A percentile compares a stretch with the other conserved stretches of the same genome.
Conservation (phyloP, 2,888 invertebrate genomes). For the Entomobrya multifasciata region DNA sequence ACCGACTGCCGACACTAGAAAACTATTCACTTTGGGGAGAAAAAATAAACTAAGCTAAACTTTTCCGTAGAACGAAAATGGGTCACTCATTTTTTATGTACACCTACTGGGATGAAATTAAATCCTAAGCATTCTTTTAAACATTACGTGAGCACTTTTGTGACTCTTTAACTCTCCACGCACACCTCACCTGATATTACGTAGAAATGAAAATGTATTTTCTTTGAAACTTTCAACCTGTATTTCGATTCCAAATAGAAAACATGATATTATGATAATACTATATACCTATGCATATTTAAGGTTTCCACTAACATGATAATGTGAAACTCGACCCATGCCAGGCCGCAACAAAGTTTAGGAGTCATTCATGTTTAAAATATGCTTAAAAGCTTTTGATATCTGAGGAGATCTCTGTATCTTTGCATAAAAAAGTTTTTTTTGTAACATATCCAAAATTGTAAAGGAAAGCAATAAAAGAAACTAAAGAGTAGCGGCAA, state of each 20-base stretch:
- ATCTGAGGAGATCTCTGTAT: no score
- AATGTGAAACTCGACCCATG: no score
- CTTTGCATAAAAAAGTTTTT: no score
- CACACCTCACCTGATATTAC: background rate
- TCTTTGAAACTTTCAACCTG: background rate
- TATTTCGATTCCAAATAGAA: no score
- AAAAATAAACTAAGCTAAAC: background rate
- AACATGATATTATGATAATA: no score
- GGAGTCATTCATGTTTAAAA: no score
- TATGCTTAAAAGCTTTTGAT: no score
- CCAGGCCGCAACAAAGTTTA: background rate
- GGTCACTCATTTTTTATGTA: background rate
- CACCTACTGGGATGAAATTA: slow-evolving; percentile 13
- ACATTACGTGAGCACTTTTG: background rate
- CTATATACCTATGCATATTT: no score
- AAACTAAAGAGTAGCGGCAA: no score
- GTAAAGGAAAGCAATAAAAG: no score
- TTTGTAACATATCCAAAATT: no score
- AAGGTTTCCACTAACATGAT: no score
- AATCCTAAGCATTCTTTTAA: slow-evolving; percentile 30
- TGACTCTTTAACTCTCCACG: background rate
- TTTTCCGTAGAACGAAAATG: background rate
- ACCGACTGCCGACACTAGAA: background rate
- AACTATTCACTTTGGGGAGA: background rate
- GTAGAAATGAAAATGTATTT: background rate